These are phyloP conservation scores for Tachystola acroxantha DNA, from an alignment of 2,888 invertebrate genomes.

Conservation along the genomic window DNA sequence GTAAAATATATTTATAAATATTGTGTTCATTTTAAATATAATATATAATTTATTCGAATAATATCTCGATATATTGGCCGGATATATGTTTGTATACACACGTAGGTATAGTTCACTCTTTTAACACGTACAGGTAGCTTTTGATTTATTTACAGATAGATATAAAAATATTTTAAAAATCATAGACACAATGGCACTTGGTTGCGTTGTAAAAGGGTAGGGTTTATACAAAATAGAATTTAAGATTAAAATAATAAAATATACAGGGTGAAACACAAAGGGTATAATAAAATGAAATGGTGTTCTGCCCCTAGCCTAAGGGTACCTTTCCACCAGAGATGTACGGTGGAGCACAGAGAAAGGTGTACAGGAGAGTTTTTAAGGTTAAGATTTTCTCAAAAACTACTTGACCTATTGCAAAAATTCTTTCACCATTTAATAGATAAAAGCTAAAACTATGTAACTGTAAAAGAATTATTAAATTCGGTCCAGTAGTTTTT, in stretches of 20 bases:
- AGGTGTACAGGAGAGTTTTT: too few relatives aligned
- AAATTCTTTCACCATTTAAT: too few relatives aligned
- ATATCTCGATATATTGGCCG: conserved; percentile 45
- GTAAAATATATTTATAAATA: conserved; percentile 40
- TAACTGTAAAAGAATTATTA: too few relatives aligned
- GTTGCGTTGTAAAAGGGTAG: conserved; percentile 60
- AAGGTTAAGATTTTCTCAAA: too few relatives aligned
- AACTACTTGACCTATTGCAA: too few relatives aligned
- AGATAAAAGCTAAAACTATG: too few relatives aligned
- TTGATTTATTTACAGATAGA: conserved; percentile 62
- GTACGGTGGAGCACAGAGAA: too few relatives aligned
- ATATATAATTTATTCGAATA: conserved; percentile 14
- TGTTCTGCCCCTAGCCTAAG: too few relatives aligned
- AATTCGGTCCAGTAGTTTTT: too few relatives aligned
- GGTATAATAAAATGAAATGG: too few relatives aligned
- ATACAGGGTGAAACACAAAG: too few relatives aligned
- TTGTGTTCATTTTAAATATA: conserved; percentile 22
- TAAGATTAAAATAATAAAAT: conserved; percentile 27
- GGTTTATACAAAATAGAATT: conserved; percentile 35
- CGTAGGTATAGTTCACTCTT: conserved; percentile 50
- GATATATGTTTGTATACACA: conserved; percentile 43
- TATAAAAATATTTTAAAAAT: conserved; percentile 69
- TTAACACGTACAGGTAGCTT: conserved; percentile 40
- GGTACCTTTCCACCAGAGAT: too few relatives aligned
- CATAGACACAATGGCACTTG: conserved; percentile 73